Conservation (phyloP, 2,113 vertebrate genomes). For the Crotalus viridis region DNA sequence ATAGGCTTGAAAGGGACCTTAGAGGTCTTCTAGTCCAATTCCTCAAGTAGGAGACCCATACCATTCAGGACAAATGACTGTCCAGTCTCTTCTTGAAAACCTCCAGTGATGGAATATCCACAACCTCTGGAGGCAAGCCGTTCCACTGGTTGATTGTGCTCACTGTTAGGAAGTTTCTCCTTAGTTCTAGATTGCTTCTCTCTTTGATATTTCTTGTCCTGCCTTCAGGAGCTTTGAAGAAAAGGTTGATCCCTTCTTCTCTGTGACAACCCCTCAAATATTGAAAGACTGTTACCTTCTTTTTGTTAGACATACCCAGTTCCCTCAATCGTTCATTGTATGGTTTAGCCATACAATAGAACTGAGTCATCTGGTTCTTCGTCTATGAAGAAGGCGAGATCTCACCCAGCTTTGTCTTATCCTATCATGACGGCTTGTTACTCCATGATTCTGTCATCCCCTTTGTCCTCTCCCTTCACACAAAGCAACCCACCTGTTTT, state of each 20-base stretch:
- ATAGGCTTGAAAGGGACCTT: too few relatives aligned
- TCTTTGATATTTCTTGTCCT: neutral
- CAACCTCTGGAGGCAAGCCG: neutral
- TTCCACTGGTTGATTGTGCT: neutral
- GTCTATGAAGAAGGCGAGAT: neutral
- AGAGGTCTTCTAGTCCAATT: too few relatives aligned
- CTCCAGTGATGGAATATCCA: too few relatives aligned
- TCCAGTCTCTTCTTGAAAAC: too few relatives aligned
- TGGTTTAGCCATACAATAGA: neutral
- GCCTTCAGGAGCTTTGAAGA: neutral
- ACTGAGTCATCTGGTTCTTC: neutral
- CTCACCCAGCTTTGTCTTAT: neutral
- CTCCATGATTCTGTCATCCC: too few relatives aligned
- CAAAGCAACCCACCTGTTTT: neutral
- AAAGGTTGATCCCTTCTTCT: neutral
- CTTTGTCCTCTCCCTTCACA: rapidly evolving
- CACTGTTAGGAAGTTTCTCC: neutral
- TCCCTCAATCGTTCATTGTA: neutral
- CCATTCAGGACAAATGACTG: too few relatives aligned
- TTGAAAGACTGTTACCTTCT: neutral
- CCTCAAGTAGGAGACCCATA: too few relatives aligned
- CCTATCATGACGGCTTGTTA: too few relatives aligned
- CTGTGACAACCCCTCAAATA: neutral
- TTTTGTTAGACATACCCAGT: neutral
- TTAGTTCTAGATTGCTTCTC: neutral